phyloP scores from a whole-genome alignment of 2,797 vertebrate genomes.

The Oreonectes daqikongensis region DNA sequence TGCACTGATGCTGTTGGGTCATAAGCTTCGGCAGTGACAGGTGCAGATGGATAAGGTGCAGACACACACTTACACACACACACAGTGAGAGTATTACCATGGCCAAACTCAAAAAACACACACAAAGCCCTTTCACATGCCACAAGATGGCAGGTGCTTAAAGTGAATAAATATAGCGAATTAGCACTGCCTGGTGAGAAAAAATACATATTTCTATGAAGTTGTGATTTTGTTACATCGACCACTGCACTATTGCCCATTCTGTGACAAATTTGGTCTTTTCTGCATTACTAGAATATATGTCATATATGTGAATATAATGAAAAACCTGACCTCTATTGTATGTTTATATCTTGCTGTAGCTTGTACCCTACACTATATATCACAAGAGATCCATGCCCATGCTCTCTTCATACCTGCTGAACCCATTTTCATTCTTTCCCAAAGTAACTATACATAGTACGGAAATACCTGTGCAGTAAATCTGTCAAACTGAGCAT shows the following conservation, averaged over 20 bases:
- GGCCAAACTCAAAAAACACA: neutral
- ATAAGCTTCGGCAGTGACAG: slow-evolving; percentile 40
- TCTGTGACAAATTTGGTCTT: too few species aligned
- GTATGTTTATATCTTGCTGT: too few species aligned
- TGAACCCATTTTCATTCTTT: neutral
- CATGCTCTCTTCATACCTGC: neutral
- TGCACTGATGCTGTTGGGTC: slow-evolving; percentile 17
- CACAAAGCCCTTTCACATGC: neutral
- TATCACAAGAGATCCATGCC: neutral
- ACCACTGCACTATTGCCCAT: too few species aligned
- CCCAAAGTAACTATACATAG: neutral
- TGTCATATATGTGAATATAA: too few species aligned
- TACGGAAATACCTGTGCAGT: neutral
- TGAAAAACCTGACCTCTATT: too few species aligned
- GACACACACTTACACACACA: neutral
- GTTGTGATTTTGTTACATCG: too few species aligned
- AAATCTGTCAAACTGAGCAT: slow-evolving; percentile 5
- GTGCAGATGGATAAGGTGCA: slow-evolving; percentile 14
- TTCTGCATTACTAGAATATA: too few species aligned
- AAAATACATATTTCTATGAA: too few species aligned
- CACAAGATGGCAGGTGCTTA: too few species aligned
- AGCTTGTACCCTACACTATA: too few species aligned
- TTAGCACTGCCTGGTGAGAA: too few species aligned
- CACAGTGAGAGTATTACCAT: neutral
- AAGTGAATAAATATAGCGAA: too few species aligned